Conservation (phyloP, 2,113 vertebrate species). For the Hypomesus transpacificus region DNA sequence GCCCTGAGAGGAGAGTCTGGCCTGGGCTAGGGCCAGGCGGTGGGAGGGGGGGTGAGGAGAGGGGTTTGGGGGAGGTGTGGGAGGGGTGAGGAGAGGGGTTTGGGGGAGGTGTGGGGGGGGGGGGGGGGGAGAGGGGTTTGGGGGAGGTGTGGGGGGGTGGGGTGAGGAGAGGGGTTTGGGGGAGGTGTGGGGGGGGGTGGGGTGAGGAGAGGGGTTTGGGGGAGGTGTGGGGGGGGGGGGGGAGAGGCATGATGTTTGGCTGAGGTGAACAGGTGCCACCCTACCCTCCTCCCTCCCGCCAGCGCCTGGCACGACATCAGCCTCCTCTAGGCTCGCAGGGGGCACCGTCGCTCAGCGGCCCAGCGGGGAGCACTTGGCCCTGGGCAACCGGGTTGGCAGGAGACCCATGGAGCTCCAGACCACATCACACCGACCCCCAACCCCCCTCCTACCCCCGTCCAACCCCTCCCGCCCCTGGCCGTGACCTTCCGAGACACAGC, state of each 20-base stretch:
- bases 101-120: neutral
- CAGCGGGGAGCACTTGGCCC: constrained; percentile 39
- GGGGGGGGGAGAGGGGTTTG: too few relatives aligned
- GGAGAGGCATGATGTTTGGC: constrained; percentile 26
- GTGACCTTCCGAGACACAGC: constrained; percentile 52
- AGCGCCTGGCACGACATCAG: neutral
- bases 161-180: neutral
- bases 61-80: too few relatives aligned
- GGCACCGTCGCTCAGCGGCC: constrained; percentile 26
- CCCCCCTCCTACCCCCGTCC: too few relatives aligned
- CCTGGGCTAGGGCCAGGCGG: neutral
- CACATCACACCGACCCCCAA: neutral
- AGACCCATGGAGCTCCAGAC: neutral
- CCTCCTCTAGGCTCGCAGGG: too few relatives aligned
- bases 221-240: neutral
- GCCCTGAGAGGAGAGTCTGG: constrained; percentile 52
- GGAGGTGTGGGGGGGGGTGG: neutral
- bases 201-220: neutral
- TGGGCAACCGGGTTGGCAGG: constrained; percentile 3
- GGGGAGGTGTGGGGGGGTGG: too few relatives aligned
- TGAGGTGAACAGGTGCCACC: constrained; percentile 31
- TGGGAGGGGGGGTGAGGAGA: neutral
- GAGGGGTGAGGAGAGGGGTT: neutral
- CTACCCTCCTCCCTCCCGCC: neutral
- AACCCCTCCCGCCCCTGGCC: too few relatives aligned